phyloP scores from a whole-genome alignment of 2,797 vertebrate genomes.

The Buceros bicornis region DNA sequence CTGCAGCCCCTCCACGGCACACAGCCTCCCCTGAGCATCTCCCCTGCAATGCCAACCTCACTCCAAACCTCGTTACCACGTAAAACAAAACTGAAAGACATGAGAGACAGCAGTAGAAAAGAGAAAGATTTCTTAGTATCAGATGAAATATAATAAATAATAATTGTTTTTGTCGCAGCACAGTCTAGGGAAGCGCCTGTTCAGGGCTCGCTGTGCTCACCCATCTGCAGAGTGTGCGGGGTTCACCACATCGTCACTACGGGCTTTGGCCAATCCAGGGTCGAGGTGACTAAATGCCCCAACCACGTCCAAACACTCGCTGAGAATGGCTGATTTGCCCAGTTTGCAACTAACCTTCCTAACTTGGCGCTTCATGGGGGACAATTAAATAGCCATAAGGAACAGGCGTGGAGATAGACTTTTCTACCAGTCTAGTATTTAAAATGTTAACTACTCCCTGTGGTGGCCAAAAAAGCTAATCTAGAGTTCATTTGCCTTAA shows the following conservation, averaged over 20 bases:
- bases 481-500: background rate
- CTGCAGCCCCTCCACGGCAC: rapidly evolving
- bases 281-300: background rate
- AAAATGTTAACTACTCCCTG: background rate
- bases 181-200: background rate
- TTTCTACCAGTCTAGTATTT: background rate
- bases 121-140: background rate
- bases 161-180: rapidly evolving
- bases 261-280: background rate
- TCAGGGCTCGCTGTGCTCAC: background rate
- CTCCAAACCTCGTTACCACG: background rate
- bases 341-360: background rate
- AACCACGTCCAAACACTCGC: background rate
- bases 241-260: rapidly evolving
- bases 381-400: background rate
- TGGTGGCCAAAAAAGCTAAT: background rate
- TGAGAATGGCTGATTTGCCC: background rate
- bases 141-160: background rate
- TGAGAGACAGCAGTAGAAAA: background rate
- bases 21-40: background rate
- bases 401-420: background rate
- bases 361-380: background rate
- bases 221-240: background rate
- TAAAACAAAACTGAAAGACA: background rate
- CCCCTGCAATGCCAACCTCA: background rate